Base-by-base conservation (phyloP, 2,888 invertebrate species). In the Hirudinaria manillensis region DNA sequence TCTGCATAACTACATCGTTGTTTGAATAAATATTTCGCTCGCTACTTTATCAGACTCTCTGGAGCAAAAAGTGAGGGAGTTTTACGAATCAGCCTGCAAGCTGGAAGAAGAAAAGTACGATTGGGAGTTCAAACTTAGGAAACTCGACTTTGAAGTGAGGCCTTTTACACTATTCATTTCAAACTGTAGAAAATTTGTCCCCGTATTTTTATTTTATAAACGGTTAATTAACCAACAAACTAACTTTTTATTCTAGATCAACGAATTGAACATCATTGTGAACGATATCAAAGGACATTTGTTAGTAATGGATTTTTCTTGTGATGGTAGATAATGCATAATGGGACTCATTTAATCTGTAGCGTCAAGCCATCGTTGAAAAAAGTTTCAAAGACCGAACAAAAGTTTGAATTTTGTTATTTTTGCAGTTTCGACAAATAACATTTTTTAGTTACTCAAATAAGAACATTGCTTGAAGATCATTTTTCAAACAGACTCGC, bases 231-330 rank as follows among this genome's bases (percentile, higher is more conserved):
- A 61, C n/a, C 19, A 27, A 21, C 24, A 7, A 1, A 61, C 10
- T 29, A 61, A 27, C 61, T 16, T 61, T 10, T 61, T 61, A 21
- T 61, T 78, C 34, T 80, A 97, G 95, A 97, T 99, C 89, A 89
- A 93, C 87, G 96, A 96, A 89, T 91, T 99, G 88, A 98, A 96
- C 90, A 91, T 94, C 89, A 96, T 97, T 90, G 97, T 99, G 86
- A 99, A 98, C 88, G 98, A 99, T 89, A 93, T 98, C 87, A 92
- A 97, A 89, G 98, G 99, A 87, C 99, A 99, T 92, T 99, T 98
- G 84, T 85, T 80, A 84, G 84, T 83, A 77, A 75, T 61, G n/a
- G 19, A 61, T 61, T 61, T 19, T 55, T 51, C 29, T 29, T 24
- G 45, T 4, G 21, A 51, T 70, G 7, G 13, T 68, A 29, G 24